These are phyloP conservation scores for Meriones unguiculatus DNA, from an alignment of 2,113 vertebrate genomes.

Conservation along the genomic window DNA sequence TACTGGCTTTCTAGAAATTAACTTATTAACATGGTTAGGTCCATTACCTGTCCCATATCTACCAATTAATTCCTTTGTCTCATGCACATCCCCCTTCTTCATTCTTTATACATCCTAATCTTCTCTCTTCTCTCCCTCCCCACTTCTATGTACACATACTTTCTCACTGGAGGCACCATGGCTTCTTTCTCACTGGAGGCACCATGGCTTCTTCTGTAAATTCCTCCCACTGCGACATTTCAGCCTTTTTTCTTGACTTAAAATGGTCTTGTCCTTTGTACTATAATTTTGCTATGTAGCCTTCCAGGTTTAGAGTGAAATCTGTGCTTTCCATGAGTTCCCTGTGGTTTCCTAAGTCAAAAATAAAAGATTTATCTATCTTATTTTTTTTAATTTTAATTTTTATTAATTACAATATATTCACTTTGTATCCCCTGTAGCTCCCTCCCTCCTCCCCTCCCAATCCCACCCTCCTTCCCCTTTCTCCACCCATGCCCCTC, in stretches of 20 bases:
- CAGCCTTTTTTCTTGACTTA: not conserved
- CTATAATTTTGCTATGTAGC: not conserved
- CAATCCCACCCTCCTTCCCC: too few relatives aligned
- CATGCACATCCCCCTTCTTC: not conserved
- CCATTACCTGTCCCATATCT: constrained; percentile 7
- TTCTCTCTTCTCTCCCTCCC: not conserved
- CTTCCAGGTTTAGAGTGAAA: not conserved
- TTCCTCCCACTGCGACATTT: not conserved
- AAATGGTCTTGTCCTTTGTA: not conserved
- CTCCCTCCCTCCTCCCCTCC: too few relatives aligned
- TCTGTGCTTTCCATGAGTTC: not conserved
- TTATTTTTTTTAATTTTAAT: not conserved
- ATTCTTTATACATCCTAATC: not conserved
- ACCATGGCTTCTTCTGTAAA: not conserved
- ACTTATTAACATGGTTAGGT: not conserved
- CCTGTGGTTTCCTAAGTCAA: constrained; percentile 2
- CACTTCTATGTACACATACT: rapidly evolving
- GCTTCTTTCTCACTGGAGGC: not conserved
- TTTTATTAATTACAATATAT: too few relatives aligned
- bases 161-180: not conserved
- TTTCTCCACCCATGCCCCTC: too few relatives aligned
- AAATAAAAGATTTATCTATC: not conserved
- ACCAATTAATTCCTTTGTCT: not conserved
- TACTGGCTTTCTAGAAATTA: constrained; percentile 50
- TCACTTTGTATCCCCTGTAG: too few relatives aligned